Percentiles rank a stretch among this genome's conserved stretches.
phyloP scores from a whole-genome alignment of 2,888 invertebrate species.

The Agonopterix alstromeriana region DNA sequence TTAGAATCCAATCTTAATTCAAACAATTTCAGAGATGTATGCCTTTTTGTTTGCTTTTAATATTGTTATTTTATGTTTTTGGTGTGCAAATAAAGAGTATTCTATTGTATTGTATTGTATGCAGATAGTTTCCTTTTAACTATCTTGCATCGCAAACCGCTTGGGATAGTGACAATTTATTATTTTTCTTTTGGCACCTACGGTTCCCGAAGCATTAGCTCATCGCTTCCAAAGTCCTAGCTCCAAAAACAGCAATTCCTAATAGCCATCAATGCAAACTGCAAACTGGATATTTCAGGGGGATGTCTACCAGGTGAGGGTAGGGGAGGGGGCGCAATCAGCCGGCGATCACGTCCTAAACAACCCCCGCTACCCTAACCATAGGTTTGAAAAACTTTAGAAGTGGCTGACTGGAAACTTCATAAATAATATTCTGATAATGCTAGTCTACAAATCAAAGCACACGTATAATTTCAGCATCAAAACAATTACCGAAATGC shows the following conservation, averaged over 20 bases:
- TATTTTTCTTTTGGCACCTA: too few species aligned
- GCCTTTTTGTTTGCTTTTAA: too few species aligned
- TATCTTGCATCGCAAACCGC: too few species aligned
- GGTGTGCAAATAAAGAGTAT: too few species aligned
- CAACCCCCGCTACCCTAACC: conserved; percentile 19
- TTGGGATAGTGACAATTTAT: too few species aligned
- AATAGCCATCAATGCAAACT: conserved; percentile 31
- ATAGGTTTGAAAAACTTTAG: background rate
- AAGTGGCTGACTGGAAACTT: background rate
- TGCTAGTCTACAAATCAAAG: background rate
- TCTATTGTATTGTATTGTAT: too few species aligned
- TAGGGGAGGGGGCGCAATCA: conserved; percentile 34
- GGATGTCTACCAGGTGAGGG: conserved; percentile 8
- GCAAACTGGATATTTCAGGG: conserved; percentile 38
- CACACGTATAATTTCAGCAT: background rate
- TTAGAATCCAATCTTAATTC: too few species aligned
- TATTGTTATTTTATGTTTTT: too few species aligned
- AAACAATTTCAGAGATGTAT: too few species aligned
- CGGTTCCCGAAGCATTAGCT: too few species aligned
- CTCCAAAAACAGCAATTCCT: conserved; percentile 13
- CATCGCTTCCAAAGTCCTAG: conserved; percentile 8
- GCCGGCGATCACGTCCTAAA: conserved; percentile 43
- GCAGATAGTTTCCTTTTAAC: too few species aligned
- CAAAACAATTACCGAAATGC: too few species aligned
- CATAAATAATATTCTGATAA: background rate